These are phyloP conservation scores for Acanthoscelides obtectus DNA, from an alignment of 2,888 invertebrate species.

Conservation along the genomic window DNA sequence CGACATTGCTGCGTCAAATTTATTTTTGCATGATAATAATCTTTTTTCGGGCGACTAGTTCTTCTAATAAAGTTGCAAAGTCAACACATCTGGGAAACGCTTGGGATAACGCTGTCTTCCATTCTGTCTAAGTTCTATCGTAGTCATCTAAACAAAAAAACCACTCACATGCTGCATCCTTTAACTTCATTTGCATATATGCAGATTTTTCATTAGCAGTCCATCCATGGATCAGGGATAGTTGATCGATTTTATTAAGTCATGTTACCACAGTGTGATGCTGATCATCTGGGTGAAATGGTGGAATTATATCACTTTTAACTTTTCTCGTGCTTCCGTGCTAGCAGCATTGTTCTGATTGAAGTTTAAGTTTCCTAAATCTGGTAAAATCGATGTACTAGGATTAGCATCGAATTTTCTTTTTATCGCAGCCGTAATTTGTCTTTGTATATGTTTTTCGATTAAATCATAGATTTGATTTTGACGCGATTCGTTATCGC, in stretches of 20 bases:
- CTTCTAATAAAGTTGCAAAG: slow-evolving; percentile 30
- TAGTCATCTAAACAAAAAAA: slow-evolving; percentile 20
- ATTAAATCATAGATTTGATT: neutral
- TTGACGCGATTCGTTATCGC: neutral
- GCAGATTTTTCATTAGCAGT: slow-evolving; percentile 13
- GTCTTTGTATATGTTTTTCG: neutral
- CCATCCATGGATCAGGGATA: slow-evolving; percentile 20
- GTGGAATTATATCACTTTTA: slow-evolving; percentile 1
- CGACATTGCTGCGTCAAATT: slow-evolving; percentile 21
- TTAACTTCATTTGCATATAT: slow-evolving; percentile 17
- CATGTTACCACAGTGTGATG: slow-evolving; percentile 16
- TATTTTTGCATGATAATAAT: slow-evolving; percentile 31
- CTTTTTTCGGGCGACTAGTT: slow-evolving; percentile 28
- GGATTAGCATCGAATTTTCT: neutral
- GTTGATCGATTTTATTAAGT: slow-evolving; percentile 19
- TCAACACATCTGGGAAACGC: slow-evolving; percentile 29
- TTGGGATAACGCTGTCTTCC: slow-evolving; percentile 25
- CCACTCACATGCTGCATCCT: slow-evolving; percentile 17
- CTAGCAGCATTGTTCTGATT: neutral
- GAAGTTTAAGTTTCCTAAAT: neutral
- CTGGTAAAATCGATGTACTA: neutral
- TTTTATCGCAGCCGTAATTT: neutral
- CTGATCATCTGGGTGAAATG: slow-evolving; percentile 22
- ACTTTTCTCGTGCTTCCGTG: neutral
- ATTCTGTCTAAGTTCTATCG: slow-evolving; percentile 28